Evolutionary conservation across 2,113 vertebrate genomes (phyloP).

Genomic region (Limanda limanda): DNA sequence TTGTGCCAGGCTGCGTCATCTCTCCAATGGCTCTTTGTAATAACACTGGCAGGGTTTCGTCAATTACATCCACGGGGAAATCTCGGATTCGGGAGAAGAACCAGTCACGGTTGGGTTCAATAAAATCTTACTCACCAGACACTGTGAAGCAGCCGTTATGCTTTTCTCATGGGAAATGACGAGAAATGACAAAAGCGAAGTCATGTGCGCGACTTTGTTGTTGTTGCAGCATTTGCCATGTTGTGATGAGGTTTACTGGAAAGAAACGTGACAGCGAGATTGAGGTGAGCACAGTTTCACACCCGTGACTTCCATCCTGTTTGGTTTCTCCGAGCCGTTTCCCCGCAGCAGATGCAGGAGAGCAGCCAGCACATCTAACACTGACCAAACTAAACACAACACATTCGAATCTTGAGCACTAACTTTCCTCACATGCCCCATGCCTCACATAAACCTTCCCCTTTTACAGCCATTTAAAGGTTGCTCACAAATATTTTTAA

Average conservation of each 20-base stretch:
- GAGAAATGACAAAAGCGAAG: not conserved
- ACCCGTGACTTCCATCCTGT: constrained; percentile 40
- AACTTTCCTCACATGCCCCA: constrained; percentile 2
- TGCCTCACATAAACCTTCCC: too few relatives aligned
- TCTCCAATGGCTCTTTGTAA: constrained; percentile 57
- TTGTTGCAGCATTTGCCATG: not conserved
- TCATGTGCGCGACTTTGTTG: not conserved
- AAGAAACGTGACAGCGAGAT: constrained; percentile 3
- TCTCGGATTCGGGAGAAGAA: constrained; percentile 40
- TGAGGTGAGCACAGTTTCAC: constrained; percentile 21
- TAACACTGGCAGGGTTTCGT: constrained; percentile 60
- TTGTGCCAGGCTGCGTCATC: constrained; percentile 68
- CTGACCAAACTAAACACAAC: constrained; percentile 12
- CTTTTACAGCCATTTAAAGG: not conserved
- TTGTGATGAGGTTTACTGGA: not conserved
- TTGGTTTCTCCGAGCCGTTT: constrained; percentile 30
- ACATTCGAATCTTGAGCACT: not conserved
- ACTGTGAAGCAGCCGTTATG: too few relatives aligned
- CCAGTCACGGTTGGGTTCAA: constrained; percentile 28
- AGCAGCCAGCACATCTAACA: constrained; percentile 5
- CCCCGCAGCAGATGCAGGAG: constrained; percentile 21
- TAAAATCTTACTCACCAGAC: not conserved
- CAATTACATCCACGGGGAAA: constrained; percentile 38
- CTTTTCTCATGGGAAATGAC: not conserved
- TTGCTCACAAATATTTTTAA: constrained; percentile 6